Evolutionary conservation across 2,113 vertebrate genomes (phyloP), one percentile per base, ranked within the genome.

Genomic region (Phylloscopus trochilus): DNA sequence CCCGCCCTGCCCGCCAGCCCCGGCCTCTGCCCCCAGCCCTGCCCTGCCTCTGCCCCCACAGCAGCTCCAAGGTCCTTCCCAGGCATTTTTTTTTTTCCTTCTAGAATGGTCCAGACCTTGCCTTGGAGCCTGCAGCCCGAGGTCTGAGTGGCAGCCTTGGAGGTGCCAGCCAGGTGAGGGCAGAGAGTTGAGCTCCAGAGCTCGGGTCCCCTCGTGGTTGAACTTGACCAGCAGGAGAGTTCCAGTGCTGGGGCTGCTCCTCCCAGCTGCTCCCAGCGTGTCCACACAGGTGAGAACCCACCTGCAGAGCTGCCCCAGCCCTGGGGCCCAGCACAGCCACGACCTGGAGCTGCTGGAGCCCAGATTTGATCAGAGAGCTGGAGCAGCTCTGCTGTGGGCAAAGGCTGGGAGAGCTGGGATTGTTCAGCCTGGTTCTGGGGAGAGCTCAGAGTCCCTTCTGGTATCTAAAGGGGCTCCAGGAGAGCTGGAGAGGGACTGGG

Each of bases 281-380:
- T 59, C 52, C 39, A 20, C 0, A 0, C 33, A 21, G 37, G 9
- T 26, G 62, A 47, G 46, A 39, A 1, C 60, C 7, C 37, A 43
- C 31, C 35, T 74, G 76, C 43, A 52, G 37, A 20, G 44, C 52
- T 37, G 59, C 8, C 35, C 60, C 60, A 23, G 51, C 37, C n/a
- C n/a, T 4, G 30, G 64, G 23, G 5, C 6, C 8, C 39, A 21
- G 66, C 66, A 9, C 10, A 6, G 22, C 12, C 1, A 24, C 33
- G 12, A 13, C 1, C 15, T 23, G 59, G 59, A 52, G 12, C 44
- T 46, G 37, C 9, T 23, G 52, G 15, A 73, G 59, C 0, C 33
- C 59, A 23, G 58, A 11, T n/a, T 6, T 51, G 67, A 11, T 10
- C 43, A 33, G 43, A 73, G 59, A 33, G 77, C 37, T 44, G 86